Evolutionary conservation across 2,888 invertebrate genomes (phyloP), one percentile per base, ranked within the genome.

Genomic region (Neria commutata): DNA sequence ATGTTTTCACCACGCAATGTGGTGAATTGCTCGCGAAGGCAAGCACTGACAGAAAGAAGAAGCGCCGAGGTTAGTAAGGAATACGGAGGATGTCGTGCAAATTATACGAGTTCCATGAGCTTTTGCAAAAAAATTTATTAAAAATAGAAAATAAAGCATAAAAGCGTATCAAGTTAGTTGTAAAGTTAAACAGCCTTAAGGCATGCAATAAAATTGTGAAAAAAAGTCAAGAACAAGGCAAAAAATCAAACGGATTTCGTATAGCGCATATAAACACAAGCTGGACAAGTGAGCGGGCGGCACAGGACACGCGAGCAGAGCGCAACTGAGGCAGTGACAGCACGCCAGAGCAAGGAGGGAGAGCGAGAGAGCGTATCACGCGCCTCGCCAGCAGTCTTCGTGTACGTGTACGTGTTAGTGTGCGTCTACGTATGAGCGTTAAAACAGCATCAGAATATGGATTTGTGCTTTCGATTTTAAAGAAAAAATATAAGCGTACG

Each of bases 101-200:
- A 74, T 75, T 68, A 71, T 73, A 74, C 74, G 73, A 74, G 73
- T 71, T 68, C 68, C 74, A 73, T 70, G 68, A 68, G 67, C 61
- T 67, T 65, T 68, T 67, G 61, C 61, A 59, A 63, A 72, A 51
- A 29, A 51, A 52, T 42, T 50, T 14, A 33, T 54, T 46, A 16
- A 69, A 67, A 69, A 66, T 71, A 65, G 14, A 54, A 66, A 72
- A 69, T 40, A 46, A 51, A 21, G 24, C 46, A 60, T 55, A 54
- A 61, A 65, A 29, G 58, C 63, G 46, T 49, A 48, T 33, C 26
- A 59, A 73, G 57, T 48, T 10, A 34, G 21, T 10, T n/a, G 14
- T 33, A 51, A 51, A 10, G 24, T 14, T 25, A 24, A 26, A 19
- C 26, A 61, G n/a, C 19, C 8, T 4, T n/a, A 37, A 37, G n/a